phyloP scores from a whole-genome alignment of 2,888 invertebrate species.

The Temnothorax rugatulus region DNA sequence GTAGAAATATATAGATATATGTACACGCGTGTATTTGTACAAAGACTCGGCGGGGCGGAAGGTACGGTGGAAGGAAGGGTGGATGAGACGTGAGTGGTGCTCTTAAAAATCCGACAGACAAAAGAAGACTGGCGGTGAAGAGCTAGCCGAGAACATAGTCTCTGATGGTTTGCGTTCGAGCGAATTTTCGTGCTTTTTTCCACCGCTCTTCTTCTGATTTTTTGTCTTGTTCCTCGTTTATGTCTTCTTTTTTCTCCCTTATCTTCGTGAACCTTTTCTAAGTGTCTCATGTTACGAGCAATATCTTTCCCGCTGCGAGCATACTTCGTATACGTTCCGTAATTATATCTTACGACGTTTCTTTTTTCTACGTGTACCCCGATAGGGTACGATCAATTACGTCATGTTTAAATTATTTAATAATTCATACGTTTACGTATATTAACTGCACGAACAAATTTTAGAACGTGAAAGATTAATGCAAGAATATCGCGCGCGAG shows the following conservation, averaged over 20 bases:
- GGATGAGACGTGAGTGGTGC: conserved; percentile 70
- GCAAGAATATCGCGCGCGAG: not conserved
- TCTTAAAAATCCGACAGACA: conserved; percentile 76
- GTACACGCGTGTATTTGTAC: conserved; percentile 58
- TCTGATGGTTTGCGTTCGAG: conserved; percentile 70
- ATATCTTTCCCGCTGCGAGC: conserved; percentile 38
- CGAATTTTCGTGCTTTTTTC: conserved; percentile 62
- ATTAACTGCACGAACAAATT: not conserved
- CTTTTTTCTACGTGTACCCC: not conserved
- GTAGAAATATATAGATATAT: too few species aligned
- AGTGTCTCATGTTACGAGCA: conserved; percentile 49
- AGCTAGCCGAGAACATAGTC: conserved; percentile 63
- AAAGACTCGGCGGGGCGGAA: conserved; percentile 62
- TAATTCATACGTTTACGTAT: not conserved
- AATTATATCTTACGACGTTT: conserved; percentile 10
- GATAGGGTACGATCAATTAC: not conserved
- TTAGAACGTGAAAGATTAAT: not conserved
- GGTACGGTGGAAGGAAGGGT: conserved; percentile 56
- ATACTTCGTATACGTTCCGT: not conserved
- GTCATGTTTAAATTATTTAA: not conserved
- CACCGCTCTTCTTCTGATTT: conserved; percentile 33
- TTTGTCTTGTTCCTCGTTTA: conserved; percentile 29
- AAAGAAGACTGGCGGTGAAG: conserved; percentile 75
- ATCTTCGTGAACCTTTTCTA: not conserved
- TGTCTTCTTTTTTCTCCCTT: not conserved